Conservation (phyloP, 2,113 vertebrate species). For the Malaclemys terrapin region DNA sequence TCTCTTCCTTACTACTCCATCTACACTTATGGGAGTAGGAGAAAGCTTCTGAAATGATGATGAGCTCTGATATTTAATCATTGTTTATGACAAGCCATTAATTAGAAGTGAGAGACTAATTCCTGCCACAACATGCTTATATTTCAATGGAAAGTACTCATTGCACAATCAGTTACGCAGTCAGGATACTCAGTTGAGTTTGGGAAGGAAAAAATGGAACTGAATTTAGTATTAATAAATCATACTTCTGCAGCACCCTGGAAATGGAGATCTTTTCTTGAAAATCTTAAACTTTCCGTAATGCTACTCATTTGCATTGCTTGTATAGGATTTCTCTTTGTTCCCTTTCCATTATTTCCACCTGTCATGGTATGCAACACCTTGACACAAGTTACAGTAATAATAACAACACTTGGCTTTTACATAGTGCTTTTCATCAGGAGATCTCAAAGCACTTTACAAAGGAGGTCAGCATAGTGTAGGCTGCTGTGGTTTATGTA, state of each 20-base stretch:
- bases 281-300: background rate
- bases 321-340: background rate
- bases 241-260: background rate
- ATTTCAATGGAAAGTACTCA: constrained; percentile 5
- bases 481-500: background rate
- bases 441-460: background rate
- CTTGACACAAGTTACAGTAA: background rate
- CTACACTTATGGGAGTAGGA: constrained; percentile 6
- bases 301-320: background rate
- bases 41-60: constrained; percentile 26
- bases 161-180: background rate
- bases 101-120: constrained; percentile 21
- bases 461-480: background rate
- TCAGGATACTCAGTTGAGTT: rapidly evolving
- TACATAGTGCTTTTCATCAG: background rate
- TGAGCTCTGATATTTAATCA: constrained; percentile 42
- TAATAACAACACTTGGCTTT: background rate
- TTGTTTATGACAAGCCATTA: constrained; percentile 25
- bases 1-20: background rate
- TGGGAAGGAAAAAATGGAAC: background rate
- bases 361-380: background rate
- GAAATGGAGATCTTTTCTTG: background rate
- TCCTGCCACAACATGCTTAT: constrained; percentile 32
- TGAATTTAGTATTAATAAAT: background rate
- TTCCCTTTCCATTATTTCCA: background rate